phyloP scores from a whole-genome alignment of 2,797 vertebrate species.

The Micromesistius poutassou region DNA sequence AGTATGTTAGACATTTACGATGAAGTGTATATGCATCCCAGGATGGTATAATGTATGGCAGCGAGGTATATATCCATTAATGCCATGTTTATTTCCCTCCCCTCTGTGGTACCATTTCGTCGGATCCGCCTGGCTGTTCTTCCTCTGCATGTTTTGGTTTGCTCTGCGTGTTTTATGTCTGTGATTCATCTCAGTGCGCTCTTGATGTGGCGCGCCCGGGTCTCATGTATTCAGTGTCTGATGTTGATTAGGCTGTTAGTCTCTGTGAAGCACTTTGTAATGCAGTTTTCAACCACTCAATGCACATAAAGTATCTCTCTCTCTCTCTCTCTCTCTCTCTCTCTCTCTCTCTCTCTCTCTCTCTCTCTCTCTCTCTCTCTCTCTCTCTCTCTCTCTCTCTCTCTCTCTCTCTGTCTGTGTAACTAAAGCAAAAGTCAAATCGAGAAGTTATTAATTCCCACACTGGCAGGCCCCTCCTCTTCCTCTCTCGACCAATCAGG shows the following conservation, averaged over 20 bases:
- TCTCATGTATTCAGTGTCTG: background rate
- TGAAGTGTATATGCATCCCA: background rate
- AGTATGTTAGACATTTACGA: background rate
- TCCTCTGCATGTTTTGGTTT: background rate
- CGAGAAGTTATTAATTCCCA: too few species aligned
- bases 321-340: background rate
- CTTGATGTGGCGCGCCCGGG: background rate
- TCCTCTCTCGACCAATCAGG: too few species aligned
- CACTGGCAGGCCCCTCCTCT: too few species aligned
- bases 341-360: background rate
- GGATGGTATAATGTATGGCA: background rate
- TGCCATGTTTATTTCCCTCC: background rate
- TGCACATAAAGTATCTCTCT: background rate
- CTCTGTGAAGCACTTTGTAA: slow-evolving; percentile 1
- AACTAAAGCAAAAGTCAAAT: too few species aligned
- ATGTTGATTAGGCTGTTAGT: background rate
- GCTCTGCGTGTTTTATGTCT: background rate
- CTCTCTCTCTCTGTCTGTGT: too few species aligned
- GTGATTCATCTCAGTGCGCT: background rate
- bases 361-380: background rate
- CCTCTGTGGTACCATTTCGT: background rate
- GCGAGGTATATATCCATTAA: background rate
- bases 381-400: slow-evolving; percentile 1
- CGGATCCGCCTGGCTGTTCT: background rate
- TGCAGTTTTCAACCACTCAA: background rate